Evolutionary conservation across 2,888 invertebrate genomes (phyloP), one percentile per base, ranked within the genome.

Genomic region (Stegana nigrithorax): DNA sequence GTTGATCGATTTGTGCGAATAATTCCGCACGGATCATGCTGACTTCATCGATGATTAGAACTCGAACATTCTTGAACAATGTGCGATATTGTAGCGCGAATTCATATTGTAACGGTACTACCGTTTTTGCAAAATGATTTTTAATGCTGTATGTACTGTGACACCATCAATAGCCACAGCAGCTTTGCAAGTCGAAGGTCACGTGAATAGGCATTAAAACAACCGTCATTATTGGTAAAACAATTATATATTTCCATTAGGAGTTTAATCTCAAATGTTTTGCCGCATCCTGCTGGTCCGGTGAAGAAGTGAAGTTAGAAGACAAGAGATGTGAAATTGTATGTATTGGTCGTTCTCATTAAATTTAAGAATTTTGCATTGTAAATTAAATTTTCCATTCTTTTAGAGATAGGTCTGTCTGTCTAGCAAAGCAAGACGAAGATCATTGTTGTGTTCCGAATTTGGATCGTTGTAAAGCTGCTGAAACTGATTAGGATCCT

Each of bases 181-280:
- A 63, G 83, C 83, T 70, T 83, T 83, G 4, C 81, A 83, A 17
- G 81, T 82, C 45, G 81, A 81, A 14, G 82, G 84, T 67, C 83
- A 84, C 60, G 80, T 65, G 21, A 85, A 65, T 81, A 85, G 2
- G 83, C 73, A 72, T 85, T 84, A 70, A 72, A 81, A 64, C 62
- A 70, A 10, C 75, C 79, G 75, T 84, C 78, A 45, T 63, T 77
- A 61, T 74, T 71, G 45, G 80, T 59, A 64, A 67, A 85, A 26
- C 84, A 59, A 62, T 85, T 85, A 57, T 83, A 83, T 62, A 81
- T 85, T 73, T 84, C 84, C 82, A 83, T 83, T 0, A 86, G 47
- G 0, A 81, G 68, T 75, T 82, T 81, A 7, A 85, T 82, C 10
- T 80, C 70, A 56, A 81, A 84, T 17, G 81, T 73, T 74, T 80